Evolutionary conservation across 2,797 vertebrate genomes (phyloP).

Genomic region (Tragelaphus eurycerus): DNA sequence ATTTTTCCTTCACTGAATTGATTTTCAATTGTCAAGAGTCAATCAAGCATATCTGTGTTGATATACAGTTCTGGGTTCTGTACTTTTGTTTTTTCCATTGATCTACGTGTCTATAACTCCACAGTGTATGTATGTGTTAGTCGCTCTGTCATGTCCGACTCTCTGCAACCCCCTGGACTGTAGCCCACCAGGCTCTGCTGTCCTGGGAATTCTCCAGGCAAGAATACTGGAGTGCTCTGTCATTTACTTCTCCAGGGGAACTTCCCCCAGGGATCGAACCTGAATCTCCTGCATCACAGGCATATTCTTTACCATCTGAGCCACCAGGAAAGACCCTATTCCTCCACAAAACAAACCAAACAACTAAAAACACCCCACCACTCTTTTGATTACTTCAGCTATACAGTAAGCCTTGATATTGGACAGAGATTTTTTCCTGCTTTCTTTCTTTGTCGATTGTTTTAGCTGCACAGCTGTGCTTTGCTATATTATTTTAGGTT

Average conservation of each 20-base stretch:
- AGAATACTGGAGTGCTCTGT: neutral
- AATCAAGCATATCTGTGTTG: neutral
- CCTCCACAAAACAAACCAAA: neutral
- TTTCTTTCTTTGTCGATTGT: neutral
- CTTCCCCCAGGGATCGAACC: neutral
- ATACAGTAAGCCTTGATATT: neutral
- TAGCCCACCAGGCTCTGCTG: neutral
- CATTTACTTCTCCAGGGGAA: neutral
- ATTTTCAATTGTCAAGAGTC: neutral
- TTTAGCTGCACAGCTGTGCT: neutral
- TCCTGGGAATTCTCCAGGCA: neutral
- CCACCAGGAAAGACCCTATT: neutral
- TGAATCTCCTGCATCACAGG: neutral
- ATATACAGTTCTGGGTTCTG: neutral
- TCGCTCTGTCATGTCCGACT: rapidly evolving
- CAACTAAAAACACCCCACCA: neutral
- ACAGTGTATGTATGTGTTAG: neutral
- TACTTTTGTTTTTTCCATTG: neutral
- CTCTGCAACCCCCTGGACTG: neutral
- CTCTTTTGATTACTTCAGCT: neutral
- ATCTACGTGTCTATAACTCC: neutral
- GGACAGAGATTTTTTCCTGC: neutral
- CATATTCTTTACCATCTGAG: neutral
- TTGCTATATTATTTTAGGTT: neutral
- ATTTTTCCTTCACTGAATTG: neutral